These are phyloP conservation scores for Calliopsis andreniformis DNA, from an alignment of 1,140 invertebrate genomes.

Conservation along the genomic window DNA sequence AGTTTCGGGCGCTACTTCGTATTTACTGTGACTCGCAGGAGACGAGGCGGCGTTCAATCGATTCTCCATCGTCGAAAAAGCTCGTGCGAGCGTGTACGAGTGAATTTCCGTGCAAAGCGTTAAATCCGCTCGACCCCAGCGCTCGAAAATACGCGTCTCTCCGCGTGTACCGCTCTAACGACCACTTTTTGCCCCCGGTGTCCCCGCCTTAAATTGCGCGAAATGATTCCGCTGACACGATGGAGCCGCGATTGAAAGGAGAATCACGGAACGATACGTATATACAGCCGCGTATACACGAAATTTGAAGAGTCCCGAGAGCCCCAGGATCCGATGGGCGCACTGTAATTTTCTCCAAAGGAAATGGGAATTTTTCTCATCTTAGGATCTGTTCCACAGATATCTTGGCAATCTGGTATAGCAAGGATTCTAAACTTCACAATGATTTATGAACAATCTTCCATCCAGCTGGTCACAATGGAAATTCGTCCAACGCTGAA, in stretches of 20 bases:
- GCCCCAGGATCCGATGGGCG: background rate
- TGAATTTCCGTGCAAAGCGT: conserved; percentile 2
- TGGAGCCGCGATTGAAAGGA: background rate
- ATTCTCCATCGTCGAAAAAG: conserved; percentile 53
- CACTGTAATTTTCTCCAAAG: background rate
- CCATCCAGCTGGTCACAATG: conserved; percentile 32
- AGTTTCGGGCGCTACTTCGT: conserved; percentile 42
- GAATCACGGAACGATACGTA: background rate
- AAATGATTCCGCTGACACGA: conserved; percentile 1
- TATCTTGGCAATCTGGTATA: background rate
- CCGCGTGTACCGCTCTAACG: too few species aligned
- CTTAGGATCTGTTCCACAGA: background rate
- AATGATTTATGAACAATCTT: conserved; percentile 55
- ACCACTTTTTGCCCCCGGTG: background rate
- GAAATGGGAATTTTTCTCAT: background rate
- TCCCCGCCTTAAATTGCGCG: background rate
- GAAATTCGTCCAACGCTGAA: conserved; percentile 11
- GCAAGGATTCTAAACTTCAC: conserved; percentile 43
- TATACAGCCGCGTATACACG: too few species aligned
- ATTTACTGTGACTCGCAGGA: conserved; percentile 53
- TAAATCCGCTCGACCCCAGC: conserved; percentile 33
- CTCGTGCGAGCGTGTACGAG: conserved; percentile 11
- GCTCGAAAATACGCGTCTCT: background rate
- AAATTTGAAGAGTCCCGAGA: background rate
- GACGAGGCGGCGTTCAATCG: conserved; percentile 52